Percentiles rank a stretch among this genome's conserved stretches.
phyloP scores from a whole-genome alignment of 1,140 invertebrate genomes.

The Cardiocondyla obscurior region DNA sequence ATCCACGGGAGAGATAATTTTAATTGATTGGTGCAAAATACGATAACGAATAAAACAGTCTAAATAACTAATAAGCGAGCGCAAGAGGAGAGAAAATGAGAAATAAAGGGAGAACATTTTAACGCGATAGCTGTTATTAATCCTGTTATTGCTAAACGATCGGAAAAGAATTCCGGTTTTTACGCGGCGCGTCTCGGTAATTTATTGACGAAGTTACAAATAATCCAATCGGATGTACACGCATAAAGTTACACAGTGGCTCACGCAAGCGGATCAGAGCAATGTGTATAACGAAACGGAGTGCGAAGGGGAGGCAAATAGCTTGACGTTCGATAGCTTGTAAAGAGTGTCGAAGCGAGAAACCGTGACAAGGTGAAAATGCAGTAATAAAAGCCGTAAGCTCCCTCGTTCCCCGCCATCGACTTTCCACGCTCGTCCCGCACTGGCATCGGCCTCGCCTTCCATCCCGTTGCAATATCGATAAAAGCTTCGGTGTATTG shows the following conservation, averaged over 20 bases:
- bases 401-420: slow-evolving; percentile 68
- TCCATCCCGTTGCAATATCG: slow-evolving; percentile 78
- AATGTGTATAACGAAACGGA: slow-evolving; percentile 33
- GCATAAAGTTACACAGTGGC: not conserved
- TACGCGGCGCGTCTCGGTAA: slow-evolving; percentile 34
- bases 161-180: slow-evolving; percentile 37
- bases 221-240: slow-evolving; percentile 43
- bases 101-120: not conserved
- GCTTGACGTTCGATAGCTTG: slow-evolving; percentile 78
- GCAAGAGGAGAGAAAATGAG: not conserved
- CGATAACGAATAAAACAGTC: not conserved
- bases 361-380: slow-evolving; percentile 83
- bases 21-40: not conserved
- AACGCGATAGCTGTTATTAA: not conserved
- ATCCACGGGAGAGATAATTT: not conserved
- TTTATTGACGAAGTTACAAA: slow-evolving; percentile 41
- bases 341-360: slow-evolving; percentile 80
- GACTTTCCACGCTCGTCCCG: slow-evolving; percentile 54
- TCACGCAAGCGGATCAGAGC: slow-evolving; percentile 43
- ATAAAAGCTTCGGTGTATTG: slow-evolving; percentile 83
- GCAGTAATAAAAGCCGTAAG: slow-evolving; percentile 83
- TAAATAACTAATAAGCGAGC: not conserved
- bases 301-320: slow-evolving; percentile 55
- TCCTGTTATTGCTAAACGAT: not conserved
- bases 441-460: slow-evolving; percentile 56